Conservation (phyloP, 2,113 vertebrate genomes). For the Poeciliopsis occidentalis region DNA sequence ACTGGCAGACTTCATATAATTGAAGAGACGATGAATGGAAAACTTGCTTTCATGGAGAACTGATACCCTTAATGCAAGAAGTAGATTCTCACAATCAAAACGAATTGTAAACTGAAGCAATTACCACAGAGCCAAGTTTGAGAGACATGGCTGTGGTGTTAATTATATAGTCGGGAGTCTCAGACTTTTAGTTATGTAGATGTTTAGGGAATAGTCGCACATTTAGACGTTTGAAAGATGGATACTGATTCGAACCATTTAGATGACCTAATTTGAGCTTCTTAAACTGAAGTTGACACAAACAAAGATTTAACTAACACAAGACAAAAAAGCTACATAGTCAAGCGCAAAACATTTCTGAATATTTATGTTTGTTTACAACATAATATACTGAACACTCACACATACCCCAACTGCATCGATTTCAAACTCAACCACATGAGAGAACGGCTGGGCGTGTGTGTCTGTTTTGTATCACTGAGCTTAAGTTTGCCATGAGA, state of each 20-base stretch:
- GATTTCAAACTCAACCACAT: slow-evolving; percentile 49
- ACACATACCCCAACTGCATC: slow-evolving; percentile 2
- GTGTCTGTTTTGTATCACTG: slow-evolving; percentile 54
- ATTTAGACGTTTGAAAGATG: not conserved
- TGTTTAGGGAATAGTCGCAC: slow-evolving; percentile 19
- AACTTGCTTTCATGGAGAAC: not conserved
- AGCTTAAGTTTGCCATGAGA: slow-evolving; percentile 48
- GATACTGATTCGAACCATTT: not conserved
- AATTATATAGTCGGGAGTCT: slow-evolving; percentile 56
- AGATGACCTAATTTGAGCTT: not conserved
- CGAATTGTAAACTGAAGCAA: not conserved
- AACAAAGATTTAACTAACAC: not conserved
- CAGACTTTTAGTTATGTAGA: slow-evolving; percentile 49
- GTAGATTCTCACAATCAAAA: not conserved
- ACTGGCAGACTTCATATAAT: too few relatives aligned
- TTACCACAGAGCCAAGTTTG: slow-evolving; percentile 1
- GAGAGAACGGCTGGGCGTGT: slow-evolving; percentile 48
- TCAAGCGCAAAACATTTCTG: not conserved
- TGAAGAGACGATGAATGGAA: too few relatives aligned
- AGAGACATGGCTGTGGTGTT: slow-evolving; percentile 49
- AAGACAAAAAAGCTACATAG: not conserved
- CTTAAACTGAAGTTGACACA: slow-evolving; percentile 16
- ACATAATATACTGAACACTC: slow-evolving; percentile 6
- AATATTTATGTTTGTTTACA: slow-evolving; percentile 4
- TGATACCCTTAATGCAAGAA: not conserved